Conservation (phyloP, 2,113 vertebrate species). For the Dicaeum eximium region DNA sequence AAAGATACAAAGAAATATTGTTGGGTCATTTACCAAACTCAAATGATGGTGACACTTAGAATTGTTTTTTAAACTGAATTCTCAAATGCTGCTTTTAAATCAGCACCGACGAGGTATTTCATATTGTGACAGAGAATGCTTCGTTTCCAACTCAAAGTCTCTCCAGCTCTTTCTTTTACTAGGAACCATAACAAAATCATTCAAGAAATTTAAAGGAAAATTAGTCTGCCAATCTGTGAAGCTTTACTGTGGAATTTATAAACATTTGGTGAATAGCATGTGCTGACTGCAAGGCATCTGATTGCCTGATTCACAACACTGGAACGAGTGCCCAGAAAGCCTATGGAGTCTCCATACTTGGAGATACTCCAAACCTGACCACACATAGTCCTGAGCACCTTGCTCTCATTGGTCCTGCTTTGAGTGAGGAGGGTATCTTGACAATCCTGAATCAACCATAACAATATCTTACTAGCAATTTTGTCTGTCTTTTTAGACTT, state of each 20-base stretch:
- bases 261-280: not conserved
- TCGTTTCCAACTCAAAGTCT: not conserved
- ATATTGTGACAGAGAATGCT: not conserved
- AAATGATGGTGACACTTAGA: not conserved
- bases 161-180: not conserved
- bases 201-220: not conserved
- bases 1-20: not conserved
- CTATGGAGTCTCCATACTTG: not conserved
- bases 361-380: not conserved
- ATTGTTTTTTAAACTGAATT: not conserved
- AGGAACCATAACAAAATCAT: not conserved
- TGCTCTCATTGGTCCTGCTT: not conserved
- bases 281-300: not conserved
- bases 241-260: not conserved
- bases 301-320: not conserved
- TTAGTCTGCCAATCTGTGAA: not conserved
- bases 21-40: not conserved
- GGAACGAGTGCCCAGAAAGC: not conserved
- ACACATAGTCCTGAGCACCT: not conserved
- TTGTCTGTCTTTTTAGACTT: slow-evolving; percentile 63
- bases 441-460: not conserved
- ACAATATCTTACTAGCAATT: not conserved
- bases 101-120: not conserved
- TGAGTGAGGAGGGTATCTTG: not conserved
- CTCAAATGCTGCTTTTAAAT: not conserved